Evolutionary conservation across 2,888 invertebrate genomes (phyloP), one percentile per base, ranked within the genome.

Genomic region (Trissolcus brochymenae): DNA sequence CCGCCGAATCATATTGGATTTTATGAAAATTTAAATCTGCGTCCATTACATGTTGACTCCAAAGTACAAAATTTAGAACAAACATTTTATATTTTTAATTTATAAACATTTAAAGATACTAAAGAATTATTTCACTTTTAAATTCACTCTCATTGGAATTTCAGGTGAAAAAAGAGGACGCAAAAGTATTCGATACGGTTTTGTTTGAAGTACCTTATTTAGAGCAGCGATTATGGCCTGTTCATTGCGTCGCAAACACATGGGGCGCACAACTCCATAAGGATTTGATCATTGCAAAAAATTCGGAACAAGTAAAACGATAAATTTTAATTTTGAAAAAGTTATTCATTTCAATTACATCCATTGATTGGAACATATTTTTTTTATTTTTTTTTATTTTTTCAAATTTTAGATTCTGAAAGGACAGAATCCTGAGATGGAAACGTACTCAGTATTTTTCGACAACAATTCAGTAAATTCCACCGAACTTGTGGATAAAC

Each of bases 361-460:
- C n/a, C n/a, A n/a, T n/a, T n/a, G n/a, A n/a, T n/a, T n/a, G n/a
- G n/a, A n/a, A n/a, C n/a, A n/a, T n/a, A n/a, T n/a, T n/a, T n/a
- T n/a, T n/a, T n/a, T n/a, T n/a, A n/a, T n/a, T n/a, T n/a, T n/a
- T n/a, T n/a, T n/a, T n/a, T n/a, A n/a, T n/a, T n/a, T n/a, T 51
- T 17, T 17, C 3, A 17, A 51, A 2, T 78, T 60, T 50, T 50
- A 87, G 90, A 93, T 96, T 61, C 94, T 94, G 89, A 97, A 97
- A 88, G 98, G 98, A 55, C 95, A 94, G 4, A 94, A 97, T 89
- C 94, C 97, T 0, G 95, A 97, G 80, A 94, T 97, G 80, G 98
- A 99, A 90, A 95, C 96, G 4, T 98, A 98, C 90, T 98, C 98
- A 0, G 98, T 96, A 60, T 98, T 98, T 91, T 96, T 95, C 94